phyloP scores from a whole-genome alignment of 2,797 vertebrate species.

The Rhinogobio ventralis region DNA sequence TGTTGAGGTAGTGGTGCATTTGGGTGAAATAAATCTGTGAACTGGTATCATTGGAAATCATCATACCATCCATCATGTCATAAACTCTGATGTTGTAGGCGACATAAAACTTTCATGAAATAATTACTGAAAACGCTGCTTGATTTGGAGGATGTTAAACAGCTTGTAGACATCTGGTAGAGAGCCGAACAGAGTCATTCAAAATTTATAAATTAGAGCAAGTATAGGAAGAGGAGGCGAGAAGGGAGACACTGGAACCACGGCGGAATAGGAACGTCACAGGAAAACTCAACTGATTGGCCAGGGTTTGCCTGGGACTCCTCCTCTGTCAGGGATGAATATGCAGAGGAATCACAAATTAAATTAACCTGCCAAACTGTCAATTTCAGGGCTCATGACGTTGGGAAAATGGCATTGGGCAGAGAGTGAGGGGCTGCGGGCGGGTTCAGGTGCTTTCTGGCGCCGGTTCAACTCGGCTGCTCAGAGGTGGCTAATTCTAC shows the following conservation, averaged over 20 bases:
- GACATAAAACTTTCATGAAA: conserved; percentile 96
- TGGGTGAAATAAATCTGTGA: conserved; percentile 46
- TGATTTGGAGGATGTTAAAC: conserved; percentile 98
- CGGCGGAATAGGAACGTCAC: conserved; percentile 87
- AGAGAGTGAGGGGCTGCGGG: conserved; percentile 75
- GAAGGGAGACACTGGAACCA: conserved; percentile 77
- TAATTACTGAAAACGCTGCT: conserved; percentile 96
- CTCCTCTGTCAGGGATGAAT: conserved; percentile 94
- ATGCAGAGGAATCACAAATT: conserved; percentile 99
- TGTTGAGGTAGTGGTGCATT: conserved; percentile 33
- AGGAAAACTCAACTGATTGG: conserved; percentile 91
- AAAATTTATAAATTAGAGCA: conserved; percentile 96
- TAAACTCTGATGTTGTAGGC: conserved; percentile 89
- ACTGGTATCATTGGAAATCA: conserved; percentile 71
- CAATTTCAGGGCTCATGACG: conserved; percentile 97
- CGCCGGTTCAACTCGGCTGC: conserved; percentile 93
- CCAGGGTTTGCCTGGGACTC: conserved; percentile 89
- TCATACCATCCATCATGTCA: conserved; percentile 87
- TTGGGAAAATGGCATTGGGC: conserved; percentile 92
- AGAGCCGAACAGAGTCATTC: conserved; percentile 96
- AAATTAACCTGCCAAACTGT: conserved; percentile 99
- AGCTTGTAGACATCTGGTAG: conserved; percentile 99
- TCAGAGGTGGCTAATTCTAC: conserved; percentile 98
- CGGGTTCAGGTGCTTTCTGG: conserved; percentile 93
- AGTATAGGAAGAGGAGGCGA: conserved; percentile 56